Percentiles rank a stretch among this genome's conserved stretches.
phyloP scores from a whole-genome alignment of 2,888 invertebrate species.

The Trichogramma dendrolimi region DNA sequence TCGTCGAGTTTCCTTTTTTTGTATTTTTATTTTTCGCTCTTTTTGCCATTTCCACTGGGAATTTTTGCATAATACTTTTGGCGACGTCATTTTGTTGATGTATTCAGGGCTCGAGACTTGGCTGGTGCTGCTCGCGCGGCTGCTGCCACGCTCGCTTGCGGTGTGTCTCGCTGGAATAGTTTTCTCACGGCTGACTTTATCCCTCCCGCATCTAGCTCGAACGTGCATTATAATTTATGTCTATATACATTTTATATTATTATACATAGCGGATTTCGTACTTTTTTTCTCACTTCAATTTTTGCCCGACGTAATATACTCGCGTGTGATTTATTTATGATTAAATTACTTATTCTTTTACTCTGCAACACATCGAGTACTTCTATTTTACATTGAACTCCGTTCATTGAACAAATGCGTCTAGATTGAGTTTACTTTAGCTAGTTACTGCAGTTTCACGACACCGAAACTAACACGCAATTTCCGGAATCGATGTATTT shows the following conservation, averaged over 20 bases:
- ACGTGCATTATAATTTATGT: no score
- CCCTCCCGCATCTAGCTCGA: neutral
- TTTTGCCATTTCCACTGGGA: no score
- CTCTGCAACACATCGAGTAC: no score
- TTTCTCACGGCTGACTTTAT: constrained; percentile 9
- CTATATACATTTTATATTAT: constrained; percentile 17
- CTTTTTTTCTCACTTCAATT: neutral
- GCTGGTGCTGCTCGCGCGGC: neutral
- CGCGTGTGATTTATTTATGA: neutral
- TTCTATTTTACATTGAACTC: no score
- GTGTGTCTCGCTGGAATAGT: neutral
- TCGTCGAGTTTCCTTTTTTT: no score
- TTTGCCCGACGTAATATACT: neutral
- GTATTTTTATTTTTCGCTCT: no score
- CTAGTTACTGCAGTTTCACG: no score
- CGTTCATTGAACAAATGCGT: no score
- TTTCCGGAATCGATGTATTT: no score
- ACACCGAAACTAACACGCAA: no score
- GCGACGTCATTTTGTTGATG: neutral
- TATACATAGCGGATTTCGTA: constrained; percentile 5
- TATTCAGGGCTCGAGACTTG: neutral
- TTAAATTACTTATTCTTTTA: no score
- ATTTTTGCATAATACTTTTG: neutral
- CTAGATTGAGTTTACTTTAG: no score
- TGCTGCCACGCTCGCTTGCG: neutral